Evolutionary conservation across 2,797 vertebrate species (phyloP), one percentile per base, ranked within the genome.

Genomic region (Decapterus maruadsi): DNA sequence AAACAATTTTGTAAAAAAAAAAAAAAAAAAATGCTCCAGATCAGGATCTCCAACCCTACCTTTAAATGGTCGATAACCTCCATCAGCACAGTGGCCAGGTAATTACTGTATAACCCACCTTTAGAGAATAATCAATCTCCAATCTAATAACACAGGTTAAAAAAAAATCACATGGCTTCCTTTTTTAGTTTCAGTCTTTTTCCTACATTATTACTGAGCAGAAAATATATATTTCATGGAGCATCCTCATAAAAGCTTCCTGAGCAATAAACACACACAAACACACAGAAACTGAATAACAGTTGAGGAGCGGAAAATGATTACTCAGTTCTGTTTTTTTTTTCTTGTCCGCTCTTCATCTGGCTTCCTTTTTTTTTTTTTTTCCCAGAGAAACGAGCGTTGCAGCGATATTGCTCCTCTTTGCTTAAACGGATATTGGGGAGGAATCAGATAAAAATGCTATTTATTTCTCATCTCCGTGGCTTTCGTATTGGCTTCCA

Each of bases 381-480:
- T 68, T 51, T 60, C 8, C 0, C 26, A 8, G 74, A 26, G 55
- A 55, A 77, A 50, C 36, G 16, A 58, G 55, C 19, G 48, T 14
- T 9, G 2, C 50, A 12, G 45, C 16, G 46, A 82, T 87, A 82
- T 90, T 64, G 56, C 68, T 75, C 62, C 76, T 78, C 60, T 75
- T 86, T 78, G 50, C 71, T 84, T 85, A 85, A 84, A 81, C 54
- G 45, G 76, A 86, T 85, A 83, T 83, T 71, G 51, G 26, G 68
- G 50, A 62, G 60, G 62, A 86, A 91, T 88, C 82, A 73, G 85
- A 91, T 92, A 84, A 86, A 90, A 90, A 89, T 68, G 55, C 77
- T 84, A 84, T 90, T 90, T 90, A 89, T 87, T 91, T 87, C 81
- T 88, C 85, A 88, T 89, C 79, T 85, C 66, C 10, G 51, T 38